phyloP scores from a whole-genome alignment of 1,140 invertebrate genomes.

The Drosophila virilis region DNA sequence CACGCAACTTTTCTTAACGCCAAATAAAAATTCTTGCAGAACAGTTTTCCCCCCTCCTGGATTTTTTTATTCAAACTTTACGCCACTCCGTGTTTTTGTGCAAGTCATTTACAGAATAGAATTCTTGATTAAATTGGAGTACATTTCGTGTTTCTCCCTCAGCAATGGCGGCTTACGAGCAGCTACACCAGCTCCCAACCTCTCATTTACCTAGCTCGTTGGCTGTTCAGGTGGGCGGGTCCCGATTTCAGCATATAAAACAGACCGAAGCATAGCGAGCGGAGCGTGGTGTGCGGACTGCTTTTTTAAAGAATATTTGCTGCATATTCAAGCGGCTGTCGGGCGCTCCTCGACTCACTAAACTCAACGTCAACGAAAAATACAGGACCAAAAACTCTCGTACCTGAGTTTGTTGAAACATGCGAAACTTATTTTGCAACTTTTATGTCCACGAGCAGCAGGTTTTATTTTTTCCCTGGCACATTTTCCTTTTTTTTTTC shows the following conservation, averaged over 20 bases:
- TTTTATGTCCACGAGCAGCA: conserved; percentile 75
- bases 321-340: conserved; percentile 71
- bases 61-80: conserved; percentile 34
- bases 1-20: conserved; percentile 58
- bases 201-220: conserved; percentile 64
- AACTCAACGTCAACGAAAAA: conserved; percentile 50
- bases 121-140: conserved; percentile 82
- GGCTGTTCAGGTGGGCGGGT: conserved; percentile 58
- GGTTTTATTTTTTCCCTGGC: conserved; percentile 71
- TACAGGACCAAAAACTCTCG: conserved; percentile 51
- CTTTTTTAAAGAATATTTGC: conserved; percentile 77
- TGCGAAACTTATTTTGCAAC: conserved; percentile 82
- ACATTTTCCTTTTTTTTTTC: conserved; percentile 65
- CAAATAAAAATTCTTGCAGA: conserved; percentile 68
- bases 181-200: conserved; percentile 41
- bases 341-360: conserved; percentile 16
- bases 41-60: conserved; percentile 7
- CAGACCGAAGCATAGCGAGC: conserved; percentile 14
- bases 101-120: conserved; percentile 81
- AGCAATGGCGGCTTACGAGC: conserved; percentile 55
- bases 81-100: conserved; percentile 68
- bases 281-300: conserved; percentile 9
- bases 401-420: conserved; percentile 75
- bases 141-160: conserved; percentile 65
- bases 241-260: conserved; percentile 66